Evolutionary conservation across 2,113 vertebrate species (phyloP).

Genomic region (Thymallus thymallus): DNA sequence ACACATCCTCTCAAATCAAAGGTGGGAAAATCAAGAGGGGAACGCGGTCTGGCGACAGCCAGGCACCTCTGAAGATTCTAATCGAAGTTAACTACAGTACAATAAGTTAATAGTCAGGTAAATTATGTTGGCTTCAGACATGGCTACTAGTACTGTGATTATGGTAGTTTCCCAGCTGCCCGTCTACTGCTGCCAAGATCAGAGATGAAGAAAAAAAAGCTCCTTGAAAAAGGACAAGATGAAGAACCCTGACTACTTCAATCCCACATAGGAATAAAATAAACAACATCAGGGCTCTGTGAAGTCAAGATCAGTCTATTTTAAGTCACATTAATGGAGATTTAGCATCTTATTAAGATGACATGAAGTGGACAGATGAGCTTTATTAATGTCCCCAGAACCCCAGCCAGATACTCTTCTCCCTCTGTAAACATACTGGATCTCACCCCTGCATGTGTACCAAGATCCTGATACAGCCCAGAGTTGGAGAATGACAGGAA

Average conservation of each 20-base stretch:
- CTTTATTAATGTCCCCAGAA: slow-evolving; percentile 27
- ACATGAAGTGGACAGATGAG: slow-evolving; percentile 16
- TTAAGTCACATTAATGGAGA: slow-evolving; percentile 30
- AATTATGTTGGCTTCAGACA: not conserved
- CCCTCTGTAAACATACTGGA: slow-evolving; percentile 22
- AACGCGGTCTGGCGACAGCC: slow-evolving; percentile 15
- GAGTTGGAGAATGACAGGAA: slow-evolving; percentile 27
- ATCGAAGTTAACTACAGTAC: not conserved
- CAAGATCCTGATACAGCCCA: slow-evolving; percentile 14
- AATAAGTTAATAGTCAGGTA: not conserved
- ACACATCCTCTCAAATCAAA: slow-evolving; percentile 32
- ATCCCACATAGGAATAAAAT: not conserved
- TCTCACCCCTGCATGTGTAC: slow-evolving; percentile 20
- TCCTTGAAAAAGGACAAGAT: not conserved
- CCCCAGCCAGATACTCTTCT: slow-evolving; percentile 24
- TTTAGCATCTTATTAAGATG: slow-evolving; percentile 30
- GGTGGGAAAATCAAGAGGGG: slow-evolving; percentile 21
- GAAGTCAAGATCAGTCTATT: slow-evolving; percentile 12
- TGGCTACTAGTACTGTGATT: not conserved
- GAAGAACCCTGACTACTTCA: not conserved
- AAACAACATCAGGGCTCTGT: not conserved
- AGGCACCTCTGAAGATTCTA: not conserved
- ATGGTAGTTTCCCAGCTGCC: not conserved
- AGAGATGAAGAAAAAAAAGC: not conserved
- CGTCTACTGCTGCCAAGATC: no score